Percentiles rank a stretch among this genome's conserved stretches.
phyloP scores from a whole-genome alignment of 2,888 invertebrate species.

The Metallyticus violacea region DNA sequence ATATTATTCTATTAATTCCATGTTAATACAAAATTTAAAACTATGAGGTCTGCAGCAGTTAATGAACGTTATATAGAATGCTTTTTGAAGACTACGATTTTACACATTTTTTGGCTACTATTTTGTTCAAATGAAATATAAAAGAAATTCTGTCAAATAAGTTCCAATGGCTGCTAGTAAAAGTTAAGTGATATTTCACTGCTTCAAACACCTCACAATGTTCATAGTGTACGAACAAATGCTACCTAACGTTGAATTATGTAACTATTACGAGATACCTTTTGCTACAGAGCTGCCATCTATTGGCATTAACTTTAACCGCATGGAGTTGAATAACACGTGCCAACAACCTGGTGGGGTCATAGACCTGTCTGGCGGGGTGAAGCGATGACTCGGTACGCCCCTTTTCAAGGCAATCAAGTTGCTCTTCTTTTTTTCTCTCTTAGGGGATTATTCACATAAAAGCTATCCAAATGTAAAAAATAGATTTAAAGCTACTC shows the following conservation, averaged over 20 bases:
- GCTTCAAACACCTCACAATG: no score
- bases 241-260: neutral
- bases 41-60: no score
- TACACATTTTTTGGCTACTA: no score
- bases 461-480: neutral
- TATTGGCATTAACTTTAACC: neutral
- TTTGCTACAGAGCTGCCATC: neutral
- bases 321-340: neutral
- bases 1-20: no score
- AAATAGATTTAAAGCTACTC: neutral
- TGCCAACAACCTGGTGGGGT: conserved; percentile 18
- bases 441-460: neutral
- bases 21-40: no score
- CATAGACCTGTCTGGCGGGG: conserved; percentile 15
- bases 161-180: no score
- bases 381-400: neutral
- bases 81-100: no score
- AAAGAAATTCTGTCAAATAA: no score
- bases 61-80: no score
- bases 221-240: no score
- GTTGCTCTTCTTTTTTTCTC: neutral
- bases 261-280: neutral
- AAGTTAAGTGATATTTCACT: no score
- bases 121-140: no score
- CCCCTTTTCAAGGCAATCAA: neutral